Percentiles rank a stretch among this genome's conserved stretches.
These are phyloP conservation scores for Pocillopora grandis DNA, from an alignment of 92 coral and sea anemone species.

Conservation along the genomic window DNA sequence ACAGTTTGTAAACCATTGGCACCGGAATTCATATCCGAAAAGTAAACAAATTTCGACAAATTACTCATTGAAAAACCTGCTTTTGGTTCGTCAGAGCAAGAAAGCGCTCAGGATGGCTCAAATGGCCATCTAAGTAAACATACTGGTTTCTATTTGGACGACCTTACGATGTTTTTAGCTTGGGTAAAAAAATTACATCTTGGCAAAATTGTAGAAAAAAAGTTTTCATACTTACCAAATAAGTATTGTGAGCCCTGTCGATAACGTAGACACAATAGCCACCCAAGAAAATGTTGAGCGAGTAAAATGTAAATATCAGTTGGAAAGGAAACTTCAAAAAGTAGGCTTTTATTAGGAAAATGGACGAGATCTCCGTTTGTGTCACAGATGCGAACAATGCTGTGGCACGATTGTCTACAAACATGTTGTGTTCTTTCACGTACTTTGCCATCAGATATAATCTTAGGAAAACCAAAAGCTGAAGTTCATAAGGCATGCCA, in stretches of 20 bases:
- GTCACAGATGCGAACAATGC: constrained; percentile 92
- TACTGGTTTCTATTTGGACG: background rate
- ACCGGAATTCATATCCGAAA: constrained; percentile 1
- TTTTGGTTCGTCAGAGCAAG: background rate
- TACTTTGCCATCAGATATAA: constrained; percentile 82
- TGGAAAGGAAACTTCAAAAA: constrained; percentile 89
- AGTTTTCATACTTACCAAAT: constrained; percentile 79
- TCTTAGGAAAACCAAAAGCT: constrained; percentile 82
- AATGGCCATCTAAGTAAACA: background rate
- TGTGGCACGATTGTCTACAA: constrained; percentile 86
- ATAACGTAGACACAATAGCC: constrained; percentile 89
- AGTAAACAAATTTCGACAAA: background rate
- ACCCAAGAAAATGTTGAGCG: constrained; percentile 91
- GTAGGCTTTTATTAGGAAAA: constrained; percentile 85
- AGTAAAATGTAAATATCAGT: constrained; percentile 77
- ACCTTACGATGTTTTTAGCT: background rate
- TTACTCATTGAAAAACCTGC: constrained; percentile 8
- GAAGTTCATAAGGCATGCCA: constrained; percentile 86
- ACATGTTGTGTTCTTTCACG: constrained; percentile 84
- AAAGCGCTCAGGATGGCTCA: background rate
- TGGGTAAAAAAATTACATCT: background rate
- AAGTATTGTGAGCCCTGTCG: constrained; percentile 74
- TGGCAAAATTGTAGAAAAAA: too few species aligned
- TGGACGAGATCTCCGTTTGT: constrained; percentile 85
- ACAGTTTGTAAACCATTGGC: background rate